These are phyloP conservation scores for Loxodonta africana DNA, from an alignment of 2,113 vertebrate species.

Conservation along the genomic window DNA sequence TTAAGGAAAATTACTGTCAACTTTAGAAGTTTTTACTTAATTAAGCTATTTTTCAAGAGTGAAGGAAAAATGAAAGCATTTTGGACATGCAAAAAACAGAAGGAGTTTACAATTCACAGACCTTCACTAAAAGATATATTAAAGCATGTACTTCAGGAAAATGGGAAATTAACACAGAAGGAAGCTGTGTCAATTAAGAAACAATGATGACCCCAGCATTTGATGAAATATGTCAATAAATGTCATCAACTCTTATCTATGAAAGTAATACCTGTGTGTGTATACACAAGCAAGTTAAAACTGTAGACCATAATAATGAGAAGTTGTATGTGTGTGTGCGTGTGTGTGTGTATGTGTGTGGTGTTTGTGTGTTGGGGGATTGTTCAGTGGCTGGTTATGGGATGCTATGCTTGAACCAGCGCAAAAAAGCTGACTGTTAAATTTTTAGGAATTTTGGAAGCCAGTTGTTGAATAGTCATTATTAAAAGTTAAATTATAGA, in stretches of 20 bases:
- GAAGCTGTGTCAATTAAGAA: slow-evolving; percentile 19
- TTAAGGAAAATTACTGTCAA: slow-evolving; percentile 11
- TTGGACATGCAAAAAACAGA: neutral
- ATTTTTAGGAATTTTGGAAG: slow-evolving; percentile 30
- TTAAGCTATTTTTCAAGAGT: slow-evolving; percentile 8
- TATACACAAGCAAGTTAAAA: slow-evolving; percentile 25
- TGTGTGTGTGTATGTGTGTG: too few species aligned
- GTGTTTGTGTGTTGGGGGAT: neutral
- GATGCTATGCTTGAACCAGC: neutral
- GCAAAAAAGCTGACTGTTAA: neutral
- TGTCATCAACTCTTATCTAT: neutral
- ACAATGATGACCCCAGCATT: neutral
- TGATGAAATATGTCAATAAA: slow-evolving; percentile 38
- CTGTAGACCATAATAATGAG: neutral
- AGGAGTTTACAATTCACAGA: neutral
- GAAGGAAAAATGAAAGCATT: slow-evolving; percentile 50
- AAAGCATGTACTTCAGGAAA: slow-evolving; percentile 27
- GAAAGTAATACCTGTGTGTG: neutral
- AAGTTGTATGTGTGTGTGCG: neutral
- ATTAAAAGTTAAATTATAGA: slow-evolving; percentile 4
- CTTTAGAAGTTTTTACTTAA: slow-evolving; percentile 39
- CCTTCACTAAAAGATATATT: slow-evolving; percentile 32
- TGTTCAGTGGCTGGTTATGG: neutral
- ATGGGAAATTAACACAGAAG: slow-evolving; percentile 13
- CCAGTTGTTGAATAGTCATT: slow-evolving; percentile 32